Evolutionary conservation across 2,888 invertebrate genomes (phyloP).

Genomic region (Idaea dimidiata): DNA sequence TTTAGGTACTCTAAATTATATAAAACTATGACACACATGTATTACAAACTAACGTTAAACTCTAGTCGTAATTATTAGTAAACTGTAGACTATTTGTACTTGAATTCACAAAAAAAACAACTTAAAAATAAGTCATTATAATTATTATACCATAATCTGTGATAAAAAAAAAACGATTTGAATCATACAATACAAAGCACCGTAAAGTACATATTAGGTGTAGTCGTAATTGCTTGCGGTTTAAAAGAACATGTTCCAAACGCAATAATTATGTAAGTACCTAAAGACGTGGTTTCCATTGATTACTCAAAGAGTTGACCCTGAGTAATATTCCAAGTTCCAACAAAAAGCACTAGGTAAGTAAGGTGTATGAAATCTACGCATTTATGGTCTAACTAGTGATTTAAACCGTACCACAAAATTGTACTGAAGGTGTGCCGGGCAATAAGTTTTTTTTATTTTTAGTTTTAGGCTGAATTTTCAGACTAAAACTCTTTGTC

Average conservation of each 20-base stretch:
- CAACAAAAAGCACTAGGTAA: not conserved
- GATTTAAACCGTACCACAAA: too few species aligned
- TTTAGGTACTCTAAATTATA: slow-evolving; percentile 1
- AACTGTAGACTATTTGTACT: not conserved
- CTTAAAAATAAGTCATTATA: not conserved
- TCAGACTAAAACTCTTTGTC: too few species aligned
- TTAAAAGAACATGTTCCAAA: not conserved
- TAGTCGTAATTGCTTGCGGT: not conserved
- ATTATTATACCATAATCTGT: not conserved
- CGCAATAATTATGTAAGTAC: not conserved
- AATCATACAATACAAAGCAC: not conserved
- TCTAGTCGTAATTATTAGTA: not conserved
- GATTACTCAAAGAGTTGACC: not conserved
- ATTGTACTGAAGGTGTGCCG: too few species aligned
- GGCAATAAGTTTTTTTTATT: too few species aligned
- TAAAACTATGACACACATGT: not conserved
- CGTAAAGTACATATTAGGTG: not conserved
- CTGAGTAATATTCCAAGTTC: not conserved
- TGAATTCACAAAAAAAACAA: not conserved
- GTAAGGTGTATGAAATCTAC: not conserved
- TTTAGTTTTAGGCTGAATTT: too few species aligned
- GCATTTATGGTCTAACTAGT: too few species aligned
- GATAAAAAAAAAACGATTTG: not conserved
- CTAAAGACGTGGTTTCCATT: not conserved
- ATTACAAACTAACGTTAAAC: not conserved